Conservation (phyloP, 2,113 vertebrate species). For the Cairina moschata region DNA sequence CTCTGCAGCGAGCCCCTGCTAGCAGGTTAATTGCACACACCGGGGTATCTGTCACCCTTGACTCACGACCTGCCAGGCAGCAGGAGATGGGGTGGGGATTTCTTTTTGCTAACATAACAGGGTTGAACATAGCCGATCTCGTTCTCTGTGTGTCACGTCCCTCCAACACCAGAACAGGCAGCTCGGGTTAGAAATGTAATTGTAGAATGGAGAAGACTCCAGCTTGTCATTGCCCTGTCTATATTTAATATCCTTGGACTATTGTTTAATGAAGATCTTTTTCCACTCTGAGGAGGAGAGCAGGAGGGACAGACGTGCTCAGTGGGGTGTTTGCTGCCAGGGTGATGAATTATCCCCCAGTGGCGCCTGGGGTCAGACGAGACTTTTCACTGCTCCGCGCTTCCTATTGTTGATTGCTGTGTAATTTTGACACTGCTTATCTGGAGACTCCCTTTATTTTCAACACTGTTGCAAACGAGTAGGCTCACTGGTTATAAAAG, state of each 20-base stretch:
- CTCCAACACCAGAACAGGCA: neutral
- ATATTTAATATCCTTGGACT: neutral
- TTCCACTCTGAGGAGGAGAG: neutral
- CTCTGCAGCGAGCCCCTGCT: neutral
- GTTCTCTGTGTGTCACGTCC: neutral
- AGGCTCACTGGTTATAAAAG: neutral
- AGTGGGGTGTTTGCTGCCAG: neutral
- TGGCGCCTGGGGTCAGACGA: neutral
- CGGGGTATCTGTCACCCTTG: neutral
- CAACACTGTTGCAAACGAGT: neutral
- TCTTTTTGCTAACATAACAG: neutral
- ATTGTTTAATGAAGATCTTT: neutral
- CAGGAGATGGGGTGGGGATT: neutral
- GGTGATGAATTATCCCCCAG: neutral
- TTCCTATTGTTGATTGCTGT: neutral
- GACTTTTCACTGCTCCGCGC: neutral
- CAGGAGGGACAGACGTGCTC: neutral
- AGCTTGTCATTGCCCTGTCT: neutral
- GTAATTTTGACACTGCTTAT: constrained; percentile 5
- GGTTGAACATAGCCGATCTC: neutral
- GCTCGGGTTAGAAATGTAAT: neutral
- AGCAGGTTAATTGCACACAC: neutral
- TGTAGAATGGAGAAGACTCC: neutral
- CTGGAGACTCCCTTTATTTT: neutral
- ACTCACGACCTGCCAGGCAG: constrained; percentile 2